A percentile compares a stretch with the other conserved stretches of the same genome.
Conservation (phyloP, 2,113 vertebrate species). For the Sapayoa aenigma region DNA sequence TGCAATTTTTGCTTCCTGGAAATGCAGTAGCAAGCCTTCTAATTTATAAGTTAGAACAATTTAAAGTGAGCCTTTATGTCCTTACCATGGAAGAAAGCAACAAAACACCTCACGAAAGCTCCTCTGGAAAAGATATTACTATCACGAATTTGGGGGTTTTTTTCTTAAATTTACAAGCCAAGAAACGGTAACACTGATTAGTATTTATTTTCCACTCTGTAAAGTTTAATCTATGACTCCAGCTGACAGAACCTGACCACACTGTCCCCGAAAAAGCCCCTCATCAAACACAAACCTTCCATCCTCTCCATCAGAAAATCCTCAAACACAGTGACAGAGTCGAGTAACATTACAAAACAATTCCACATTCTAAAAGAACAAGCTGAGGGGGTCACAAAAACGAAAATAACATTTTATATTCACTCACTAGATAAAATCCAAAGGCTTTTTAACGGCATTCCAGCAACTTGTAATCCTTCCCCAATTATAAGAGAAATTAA, state of each 20-base stretch:
- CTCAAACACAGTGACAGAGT: not conserved
- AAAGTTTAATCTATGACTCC: not conserved
- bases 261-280: not conserved
- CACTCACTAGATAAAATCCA: constrained; percentile 34
- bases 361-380: not conserved
- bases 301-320: not conserved
- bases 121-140: not conserved
- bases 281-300: too few species aligned
- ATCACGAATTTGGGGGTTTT: not conserved
- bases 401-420: not conserved
- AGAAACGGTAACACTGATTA: not conserved
- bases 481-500: too few species aligned
- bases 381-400: not conserved
- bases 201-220: not conserved
- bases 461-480: not conserved
- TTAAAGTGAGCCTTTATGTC: not conserved
- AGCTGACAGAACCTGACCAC: not conserved
- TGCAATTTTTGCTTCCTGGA: not conserved
- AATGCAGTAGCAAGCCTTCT: not conserved
- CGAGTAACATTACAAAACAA: not conserved
- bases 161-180: not conserved
- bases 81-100: not conserved
- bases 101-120: not conserved
- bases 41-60: not conserved
- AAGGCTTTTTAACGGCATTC: not conserved